Conservation (phyloP, 1,140 invertebrate genomes). For the Dendroctonus valens region DNA sequence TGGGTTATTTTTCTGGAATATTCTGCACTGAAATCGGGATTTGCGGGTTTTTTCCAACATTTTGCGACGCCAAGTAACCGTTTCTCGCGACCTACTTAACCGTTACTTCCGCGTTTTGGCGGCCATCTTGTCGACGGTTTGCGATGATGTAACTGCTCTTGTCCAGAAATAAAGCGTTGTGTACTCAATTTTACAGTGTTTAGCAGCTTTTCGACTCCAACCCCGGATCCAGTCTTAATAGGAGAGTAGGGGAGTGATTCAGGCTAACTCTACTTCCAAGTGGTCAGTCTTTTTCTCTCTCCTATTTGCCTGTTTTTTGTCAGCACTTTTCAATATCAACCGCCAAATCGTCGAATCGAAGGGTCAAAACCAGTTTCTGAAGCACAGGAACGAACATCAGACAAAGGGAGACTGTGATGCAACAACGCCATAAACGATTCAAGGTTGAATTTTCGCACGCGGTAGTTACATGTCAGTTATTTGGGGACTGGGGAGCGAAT, state of each 20-base stretch:
- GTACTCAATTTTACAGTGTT: neutral
- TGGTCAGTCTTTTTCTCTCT: conserved; percentile 48
- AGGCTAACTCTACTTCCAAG: conserved; percentile 42
- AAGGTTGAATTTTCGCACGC: conserved; percentile 33
- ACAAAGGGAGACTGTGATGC: conserved; percentile 13
- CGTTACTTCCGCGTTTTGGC: conserved; percentile 38
- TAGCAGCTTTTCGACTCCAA: neutral
- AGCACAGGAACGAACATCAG: neutral
- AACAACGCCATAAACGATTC: conserved; percentile 12
- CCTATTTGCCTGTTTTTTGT: conserved; percentile 43
- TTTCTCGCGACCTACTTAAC: conserved; percentile 36
- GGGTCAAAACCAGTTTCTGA: conserved; percentile 9
- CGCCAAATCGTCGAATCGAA: neutral
- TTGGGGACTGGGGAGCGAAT: conserved; percentile 21
- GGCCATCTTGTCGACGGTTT: conserved; percentile 36
- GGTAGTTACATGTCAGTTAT: conserved; percentile 20
- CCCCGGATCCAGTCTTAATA: conserved; percentile 25
- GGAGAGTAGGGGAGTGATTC: conserved; percentile 46
- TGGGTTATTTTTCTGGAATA: neutral
- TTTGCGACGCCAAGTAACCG: neutral
- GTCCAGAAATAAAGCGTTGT: conserved; percentile 7
- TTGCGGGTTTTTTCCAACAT: neutral
- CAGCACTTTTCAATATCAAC: conserved; percentile 5
- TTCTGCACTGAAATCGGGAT: neutral
- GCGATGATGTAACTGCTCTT: conserved; percentile 18